Evolutionary conservation across 2,113 vertebrate species (phyloP).

Genomic region (Hoplias malabaricus): DNA sequence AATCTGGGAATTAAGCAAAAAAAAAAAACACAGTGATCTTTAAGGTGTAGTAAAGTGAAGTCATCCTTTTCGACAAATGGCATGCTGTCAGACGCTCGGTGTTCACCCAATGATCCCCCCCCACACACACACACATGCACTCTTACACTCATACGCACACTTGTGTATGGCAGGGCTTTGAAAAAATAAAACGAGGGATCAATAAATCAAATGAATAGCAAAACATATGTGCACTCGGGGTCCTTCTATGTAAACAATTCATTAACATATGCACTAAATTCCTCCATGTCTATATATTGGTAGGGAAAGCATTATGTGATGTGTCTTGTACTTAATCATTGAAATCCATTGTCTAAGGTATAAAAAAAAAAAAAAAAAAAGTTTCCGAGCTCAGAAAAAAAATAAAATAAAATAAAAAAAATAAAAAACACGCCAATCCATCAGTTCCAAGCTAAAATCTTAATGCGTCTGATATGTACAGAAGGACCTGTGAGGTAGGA

Average conservation of each 20-base stretch:
- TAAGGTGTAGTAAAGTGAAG: conserved; percentile 68
- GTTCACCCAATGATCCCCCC: neutral
- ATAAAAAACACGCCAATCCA: conserved; percentile 25
- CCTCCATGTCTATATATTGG: conserved; percentile 42
- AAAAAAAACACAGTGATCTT: conserved; percentile 53
- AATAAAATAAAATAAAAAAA: conserved; percentile 55
- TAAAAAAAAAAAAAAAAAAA: conserved; percentile 27
- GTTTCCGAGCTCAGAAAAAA: conserved; percentile 1
- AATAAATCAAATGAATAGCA: conserved; percentile 31
- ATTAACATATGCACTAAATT: conserved; percentile 41
- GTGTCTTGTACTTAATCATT: conserved; percentile 34
- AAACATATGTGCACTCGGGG: conserved; percentile 46
- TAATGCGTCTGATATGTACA: conserved; percentile 73
- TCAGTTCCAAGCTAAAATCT: conserved; percentile 47
- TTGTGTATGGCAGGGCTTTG: conserved; percentile 21
- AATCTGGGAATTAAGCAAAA: conserved; percentile 54
- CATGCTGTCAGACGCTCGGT: conserved; percentile 58
- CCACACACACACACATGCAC: conserved; percentile 27
- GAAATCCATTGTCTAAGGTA: conserved; percentile 39
- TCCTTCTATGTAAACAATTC: conserved; percentile 56
- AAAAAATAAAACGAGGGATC: conserved; percentile 46
- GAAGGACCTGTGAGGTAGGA: conserved; percentile 58
- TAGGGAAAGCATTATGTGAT: conserved; percentile 44
- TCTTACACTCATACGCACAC: conserved; percentile 22
- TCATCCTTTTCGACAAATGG: conserved; percentile 61